Base-by-base conservation (phyloP, 2,888 invertebrate genomes). In the Pterobdella sp. region DNA sequence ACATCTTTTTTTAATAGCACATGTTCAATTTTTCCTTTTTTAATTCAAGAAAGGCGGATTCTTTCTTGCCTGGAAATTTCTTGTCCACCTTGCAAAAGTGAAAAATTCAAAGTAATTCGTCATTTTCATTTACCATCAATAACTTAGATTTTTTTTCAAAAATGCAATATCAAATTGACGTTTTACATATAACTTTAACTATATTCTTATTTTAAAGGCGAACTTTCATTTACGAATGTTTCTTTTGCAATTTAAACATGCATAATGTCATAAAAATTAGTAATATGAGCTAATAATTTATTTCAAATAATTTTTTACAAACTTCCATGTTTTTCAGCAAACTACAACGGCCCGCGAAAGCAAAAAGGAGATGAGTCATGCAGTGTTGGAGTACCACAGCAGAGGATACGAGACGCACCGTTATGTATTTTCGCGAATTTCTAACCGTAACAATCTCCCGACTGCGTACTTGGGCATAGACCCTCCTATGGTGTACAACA, bases 341-440 rank as follows among this genome's bases (percentile, higher is more conserved):
- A 42, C 42, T 7, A 42, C 7, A 42, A 42, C 42, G 42, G 42
- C 18, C 3, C 60, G n/a, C 60, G n/a, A 22, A 56, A 56, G 60
- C 42, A 42, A 49, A n/a, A 37, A 42, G 34, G 52, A 69, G 42
- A 69, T 71, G 71, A 71, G 60, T 56, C 71, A 71, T 71, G 71
- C 52, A 35, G 60, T 52, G 22, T 37, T 52, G 63, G 71, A 71
- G 36, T 71, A 71, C 63, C 71, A 71, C 63, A 71, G 71, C 35
- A 52, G 71, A 56, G 71, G 71, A 37, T 71, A 56, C 29, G 71
- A 71, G 63, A 71, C 71, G 3, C 71, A 71, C 71, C 29, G 63
- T n/a, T 71, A 71, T 37, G 71, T 71, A n/a, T 71, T 36, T 63
- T 71, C 71, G 1, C 71, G 71, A 22, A 56, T 71, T n/a, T 35